phyloP scores from a whole-genome alignment of 2,888 invertebrate genomes.

The Drepanosiphum platanoidis region DNA sequence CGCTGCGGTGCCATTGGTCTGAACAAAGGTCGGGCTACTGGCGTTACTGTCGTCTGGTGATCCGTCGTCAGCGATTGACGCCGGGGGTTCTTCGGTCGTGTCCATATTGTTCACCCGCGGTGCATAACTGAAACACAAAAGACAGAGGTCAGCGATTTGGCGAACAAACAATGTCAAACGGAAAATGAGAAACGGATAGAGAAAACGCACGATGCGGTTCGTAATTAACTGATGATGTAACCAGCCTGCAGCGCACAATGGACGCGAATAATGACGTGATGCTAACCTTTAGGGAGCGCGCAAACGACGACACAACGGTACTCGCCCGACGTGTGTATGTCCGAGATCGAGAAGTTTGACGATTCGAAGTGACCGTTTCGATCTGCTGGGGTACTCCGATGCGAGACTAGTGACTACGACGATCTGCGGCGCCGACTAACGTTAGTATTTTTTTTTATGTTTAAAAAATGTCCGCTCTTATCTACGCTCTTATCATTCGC shows the following conservation, averaged over 20 bases:
- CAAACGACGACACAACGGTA: neutral
- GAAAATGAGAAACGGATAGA: neutral
- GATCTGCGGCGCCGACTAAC: neutral
- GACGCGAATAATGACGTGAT: neutral
- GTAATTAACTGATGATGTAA: conserved; percentile 3
- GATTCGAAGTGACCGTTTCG: neutral
- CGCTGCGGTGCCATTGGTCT: neutral
- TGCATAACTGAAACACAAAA: conserved; percentile 34
- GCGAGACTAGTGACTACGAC: too few relatives aligned
- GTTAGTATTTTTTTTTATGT: conserved; percentile 33
- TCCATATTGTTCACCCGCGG: conserved; percentile 25
- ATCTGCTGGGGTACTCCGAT: neutral
- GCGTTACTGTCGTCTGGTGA: neutral
- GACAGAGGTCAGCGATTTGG: neutral
- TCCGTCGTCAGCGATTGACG: neutral
- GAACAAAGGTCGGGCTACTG: neutral
- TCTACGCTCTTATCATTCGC: conserved; percentile 12
- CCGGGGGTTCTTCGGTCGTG: conserved; percentile 17
- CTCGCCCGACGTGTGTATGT: neutral
- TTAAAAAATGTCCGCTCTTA: conserved; percentile 53
- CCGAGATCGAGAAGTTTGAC: neutral
- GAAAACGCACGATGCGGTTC: neutral
- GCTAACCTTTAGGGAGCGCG: neutral
- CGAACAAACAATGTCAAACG: neutral
- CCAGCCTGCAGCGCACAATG: neutral